These are phyloP conservation scores for Otus sunia DNA, from an alignment of 2,113 vertebrate species.

Conservation along the genomic window DNA sequence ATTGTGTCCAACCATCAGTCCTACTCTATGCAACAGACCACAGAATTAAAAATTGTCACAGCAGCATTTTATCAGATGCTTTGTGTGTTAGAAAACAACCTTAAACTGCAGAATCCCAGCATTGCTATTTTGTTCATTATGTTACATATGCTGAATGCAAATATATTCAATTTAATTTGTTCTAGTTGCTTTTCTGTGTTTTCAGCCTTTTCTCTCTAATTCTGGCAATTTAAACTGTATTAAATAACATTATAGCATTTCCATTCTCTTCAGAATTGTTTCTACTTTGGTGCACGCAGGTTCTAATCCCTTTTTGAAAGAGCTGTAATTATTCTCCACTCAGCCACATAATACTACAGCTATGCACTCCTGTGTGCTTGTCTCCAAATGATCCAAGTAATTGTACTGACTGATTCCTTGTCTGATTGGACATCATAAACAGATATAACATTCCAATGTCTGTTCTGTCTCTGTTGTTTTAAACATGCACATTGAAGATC, in stretches of 20 bases:
- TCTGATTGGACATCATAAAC: not conserved
- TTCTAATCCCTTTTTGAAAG: not conserved
- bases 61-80: not conserved
- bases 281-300: not conserved
- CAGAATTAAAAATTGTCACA: not conserved
- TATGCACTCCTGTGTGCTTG: not conserved
- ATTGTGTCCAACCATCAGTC: too few species aligned
- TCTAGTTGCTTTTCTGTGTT: not conserved
- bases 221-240: not conserved
- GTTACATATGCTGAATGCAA: not conserved
- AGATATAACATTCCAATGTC: not conserved
- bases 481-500: not conserved
- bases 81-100: not conserved
- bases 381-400: not conserved
- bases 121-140: not conserved
- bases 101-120: not conserved
- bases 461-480: not conserved
- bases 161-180: not conserved
- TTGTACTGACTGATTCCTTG: not conserved
- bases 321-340: not conserved
- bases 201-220: not conserved
- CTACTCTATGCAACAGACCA: not conserved
- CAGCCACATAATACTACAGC: not conserved
- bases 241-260: not conserved
- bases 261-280: not conserved